Base-by-base conservation (phyloP, 2,113 vertebrate species). In the Rostratula benghalensis region DNA sequence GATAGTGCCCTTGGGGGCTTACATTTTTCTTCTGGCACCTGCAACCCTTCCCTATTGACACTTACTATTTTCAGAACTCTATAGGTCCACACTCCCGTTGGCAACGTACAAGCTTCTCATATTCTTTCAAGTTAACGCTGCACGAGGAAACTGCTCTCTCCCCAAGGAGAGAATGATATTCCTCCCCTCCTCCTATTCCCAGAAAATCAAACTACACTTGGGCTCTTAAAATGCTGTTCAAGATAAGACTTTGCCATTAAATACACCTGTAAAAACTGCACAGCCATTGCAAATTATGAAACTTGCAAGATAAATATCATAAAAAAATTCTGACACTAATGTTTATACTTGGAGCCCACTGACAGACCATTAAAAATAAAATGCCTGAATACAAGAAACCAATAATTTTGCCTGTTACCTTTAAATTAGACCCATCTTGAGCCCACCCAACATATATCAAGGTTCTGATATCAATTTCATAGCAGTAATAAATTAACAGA, bases 11-110 rank as follows among this genome's bases (percentile, higher is more conserved):
- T 84, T 89, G 83, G 80, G 92, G 92, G 67, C 53, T 83, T 85
- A 91, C 48, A 87, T 92, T 94, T 96, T 96, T 87, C 73, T 95
- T 95, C 92, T 95, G 89, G 94, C 80, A 93, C 87, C 41, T 69
- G 61, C 61, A 93, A 57, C 39, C 45, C 81, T 89, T 84, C 70
- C 53, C 77, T 92, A 76, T 65, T 89, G 92, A 92, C 77, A 60
- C 71, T 80, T 89, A 73, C 64, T 95, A 89, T 96, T 96, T 95
- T 96, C 92, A 94, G 83, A 91, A 94, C 80, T 92, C 86, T 89
- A 25, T 76, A 89, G 7, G 4, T 96, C 80, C 45, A 69, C 86
- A 76, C 25, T 93, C 61, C 73, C 91, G 41, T 73, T 96, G 94
- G 94, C 95, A 95, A 96, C 61, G 39, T 68, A 68, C 10, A 3